A percentile compares a stretch with the other conserved stretches of the same genome.
phyloP scores from a whole-genome alignment of 2,888 invertebrate genomes.

The Chorisops tibialis region DNA sequence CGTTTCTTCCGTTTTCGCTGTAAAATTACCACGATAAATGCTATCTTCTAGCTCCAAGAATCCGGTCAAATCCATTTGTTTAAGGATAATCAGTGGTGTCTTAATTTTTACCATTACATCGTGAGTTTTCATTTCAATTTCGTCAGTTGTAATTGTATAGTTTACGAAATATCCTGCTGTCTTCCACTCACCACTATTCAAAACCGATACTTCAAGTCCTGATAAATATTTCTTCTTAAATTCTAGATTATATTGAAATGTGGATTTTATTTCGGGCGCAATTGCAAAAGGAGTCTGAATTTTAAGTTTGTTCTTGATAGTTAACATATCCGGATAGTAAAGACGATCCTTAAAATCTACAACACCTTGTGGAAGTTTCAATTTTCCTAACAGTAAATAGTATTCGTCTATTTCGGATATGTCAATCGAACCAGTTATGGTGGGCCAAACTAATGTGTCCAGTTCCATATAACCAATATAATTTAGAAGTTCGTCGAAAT shows the following conservation, averaged over 20 bases:
- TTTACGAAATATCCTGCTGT: slow-evolving; percentile 53
- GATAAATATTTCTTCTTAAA: slow-evolving; percentile 53
- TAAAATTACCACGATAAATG: slow-evolving; percentile 55
- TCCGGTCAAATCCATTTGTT: slow-evolving; percentile 52
- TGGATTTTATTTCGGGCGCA: slow-evolving; percentile 53
- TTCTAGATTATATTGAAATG: slow-evolving; percentile 54
- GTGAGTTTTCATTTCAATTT: slow-evolving; percentile 51
- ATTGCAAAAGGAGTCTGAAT: slow-evolving; percentile 57
- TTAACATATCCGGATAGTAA: slow-evolving; percentile 54
- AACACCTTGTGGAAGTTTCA: slow-evolving; percentile 57
- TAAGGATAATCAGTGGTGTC: slow-evolving; percentile 57
- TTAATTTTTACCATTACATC: slow-evolving; percentile 54
- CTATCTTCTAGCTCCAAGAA: slow-evolving; percentile 54
- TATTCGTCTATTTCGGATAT: slow-evolving; percentile 56
- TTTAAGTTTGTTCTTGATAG: slow-evolving; percentile 56
- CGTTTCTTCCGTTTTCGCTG: slow-evolving; percentile 54
- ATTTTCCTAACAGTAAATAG: slow-evolving; percentile 53
- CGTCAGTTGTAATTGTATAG: slow-evolving; percentile 53
- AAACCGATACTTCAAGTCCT: slow-evolving; percentile 53
- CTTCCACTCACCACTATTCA: slow-evolving; percentile 48
- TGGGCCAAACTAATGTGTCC: slow-evolving; percentile 58
- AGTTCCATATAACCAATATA: slow-evolving; percentile 57
- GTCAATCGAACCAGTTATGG: slow-evolving; percentile 57
- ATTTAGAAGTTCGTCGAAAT: slow-evolving; percentile 52
- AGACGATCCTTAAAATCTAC: slow-evolving; percentile 59